These are phyloP conservation scores for Alouatta palliata DNA, from an alignment of 2,113 vertebrate species.

Conservation along the genomic window DNA sequence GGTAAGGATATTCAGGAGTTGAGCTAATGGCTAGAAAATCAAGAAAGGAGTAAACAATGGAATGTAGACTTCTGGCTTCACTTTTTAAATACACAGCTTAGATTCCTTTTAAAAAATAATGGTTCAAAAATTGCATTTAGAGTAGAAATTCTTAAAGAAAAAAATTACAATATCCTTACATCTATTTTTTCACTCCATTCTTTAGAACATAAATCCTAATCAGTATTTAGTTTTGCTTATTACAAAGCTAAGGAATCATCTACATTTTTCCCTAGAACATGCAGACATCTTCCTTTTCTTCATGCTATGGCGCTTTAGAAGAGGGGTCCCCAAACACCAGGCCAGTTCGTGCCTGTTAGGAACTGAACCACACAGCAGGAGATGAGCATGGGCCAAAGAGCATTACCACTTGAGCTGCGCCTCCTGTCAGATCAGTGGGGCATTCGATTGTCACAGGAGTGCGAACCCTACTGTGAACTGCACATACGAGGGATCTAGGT, in stretches of 20 bases:
- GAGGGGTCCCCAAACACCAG: too few species aligned
- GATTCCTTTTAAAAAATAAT: background rate
- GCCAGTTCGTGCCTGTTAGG: too few species aligned
- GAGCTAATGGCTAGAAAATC: background rate
- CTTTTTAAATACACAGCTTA: background rate
- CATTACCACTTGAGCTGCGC: too few species aligned
- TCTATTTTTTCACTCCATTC: conserved; percentile 21
- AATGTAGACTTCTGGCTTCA: background rate
- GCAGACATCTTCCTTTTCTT: background rate
- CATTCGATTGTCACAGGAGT: too few species aligned
- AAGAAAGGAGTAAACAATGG: background rate
- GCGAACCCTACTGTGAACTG: too few species aligned
- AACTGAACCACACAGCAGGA: too few species aligned
- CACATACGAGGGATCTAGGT: too few species aligned
- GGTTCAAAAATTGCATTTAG: background rate
- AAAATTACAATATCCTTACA: background rate
- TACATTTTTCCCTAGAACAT: background rate
- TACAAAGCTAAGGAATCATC: background rate
- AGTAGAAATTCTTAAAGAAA: conserved; percentile 5
- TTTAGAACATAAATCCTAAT: conserved; percentile 36
- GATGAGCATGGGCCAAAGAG: too few species aligned
- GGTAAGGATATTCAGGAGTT: conserved; percentile 6
- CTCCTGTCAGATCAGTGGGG: too few species aligned
- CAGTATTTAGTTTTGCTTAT: conserved; percentile 1
- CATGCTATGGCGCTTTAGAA: background rate